These are phyloP conservation scores for Nomada hirtipes DNA, from an alignment of 2,888 invertebrate species.

Conservation along the genomic window DNA sequence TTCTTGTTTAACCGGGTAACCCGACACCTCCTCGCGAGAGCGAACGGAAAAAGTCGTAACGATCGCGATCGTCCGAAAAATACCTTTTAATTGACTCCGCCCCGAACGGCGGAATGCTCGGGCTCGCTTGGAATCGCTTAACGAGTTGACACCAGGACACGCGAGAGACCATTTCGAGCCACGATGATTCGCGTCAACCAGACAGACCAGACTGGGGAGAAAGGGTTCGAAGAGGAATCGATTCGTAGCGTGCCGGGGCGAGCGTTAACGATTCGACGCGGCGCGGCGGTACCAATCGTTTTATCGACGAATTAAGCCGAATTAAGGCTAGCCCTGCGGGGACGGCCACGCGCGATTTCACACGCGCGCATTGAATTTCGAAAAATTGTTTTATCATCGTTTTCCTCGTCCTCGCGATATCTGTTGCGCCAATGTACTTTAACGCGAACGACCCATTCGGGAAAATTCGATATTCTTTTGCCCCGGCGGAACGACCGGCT, in stretches of 20 bases:
- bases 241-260: constrained; percentile 31
- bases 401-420: constrained; percentile 28
- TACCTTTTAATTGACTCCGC: not conserved
- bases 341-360: constrained; percentile 50
- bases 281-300: constrained; percentile 59
- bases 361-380: constrained; percentile 47
- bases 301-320: constrained; percentile 66
- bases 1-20: no score
- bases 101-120: not conserved
- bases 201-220: constrained; percentile 5
- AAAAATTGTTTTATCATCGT: constrained; percentile 62
- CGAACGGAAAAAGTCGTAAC: not conserved
- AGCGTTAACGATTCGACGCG: constrained; percentile 62
- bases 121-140: constrained; percentile 22
- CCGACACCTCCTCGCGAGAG: not conserved
- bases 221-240: constrained; percentile 52
- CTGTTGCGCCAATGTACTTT: constrained; percentile 39
- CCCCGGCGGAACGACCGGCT: no score
- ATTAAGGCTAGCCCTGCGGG: constrained; percentile 59
- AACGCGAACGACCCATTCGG: constrained; percentile 24
- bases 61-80: not conserved
- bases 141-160: constrained; percentile 27
- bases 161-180: constrained; percentile 25
- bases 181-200: constrained; percentile 19
- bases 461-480: constrained; percentile 35